Base-by-base conservation (phyloP, 2,797 vertebrate genomes). In the Eremophila alpestris region DNA sequence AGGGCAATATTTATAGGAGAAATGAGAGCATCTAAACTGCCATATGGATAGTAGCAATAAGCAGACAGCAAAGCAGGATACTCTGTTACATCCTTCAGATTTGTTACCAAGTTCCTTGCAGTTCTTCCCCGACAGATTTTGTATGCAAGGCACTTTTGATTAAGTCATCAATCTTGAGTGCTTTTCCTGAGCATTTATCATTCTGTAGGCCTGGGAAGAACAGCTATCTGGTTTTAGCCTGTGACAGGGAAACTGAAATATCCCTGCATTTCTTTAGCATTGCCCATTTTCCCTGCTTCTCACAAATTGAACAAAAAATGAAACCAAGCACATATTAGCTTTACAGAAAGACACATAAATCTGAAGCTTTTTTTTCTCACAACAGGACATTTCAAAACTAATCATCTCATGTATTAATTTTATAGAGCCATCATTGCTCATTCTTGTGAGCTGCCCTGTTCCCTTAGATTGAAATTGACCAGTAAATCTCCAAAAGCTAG, bases 351-450 rank as follows among this genome's bases (percentile, higher is more conserved):
- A n/a, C 10, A 48, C 26, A 22, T 22, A 79, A 52, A 67, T 87
- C 73, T 36, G 51, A 8, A 18, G 4, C 1, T 22, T 43, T 77
- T 77, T 79, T 71, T 92, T 36, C 73, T 77, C 65, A 64, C 34
- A 81, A 13, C 34, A 71, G 40, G 65, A 43, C 21, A 51, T 73
- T 95, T 94, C 76, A 56, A 80, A 91, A 85, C 32, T 45, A 48
- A 87, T 90, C 26, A 88, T 91, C 77, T 97, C 68, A 59, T 65
- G 16, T 45, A 32, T 90, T 38, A 96, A 89, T 93, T 95, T 94
- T 71, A 19, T 18, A 59, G 48, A 76, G 54, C 59, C 51, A 56
- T 58, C 5, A 0, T 67, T 87, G 64, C 45, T 83, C 46, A 11
- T 84, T 92, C 49, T 58, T 75, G 22, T 69, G 41, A 62, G 19